Conservation (phyloP, 2,888 invertebrate genomes). For the Philereme vetulata region DNA sequence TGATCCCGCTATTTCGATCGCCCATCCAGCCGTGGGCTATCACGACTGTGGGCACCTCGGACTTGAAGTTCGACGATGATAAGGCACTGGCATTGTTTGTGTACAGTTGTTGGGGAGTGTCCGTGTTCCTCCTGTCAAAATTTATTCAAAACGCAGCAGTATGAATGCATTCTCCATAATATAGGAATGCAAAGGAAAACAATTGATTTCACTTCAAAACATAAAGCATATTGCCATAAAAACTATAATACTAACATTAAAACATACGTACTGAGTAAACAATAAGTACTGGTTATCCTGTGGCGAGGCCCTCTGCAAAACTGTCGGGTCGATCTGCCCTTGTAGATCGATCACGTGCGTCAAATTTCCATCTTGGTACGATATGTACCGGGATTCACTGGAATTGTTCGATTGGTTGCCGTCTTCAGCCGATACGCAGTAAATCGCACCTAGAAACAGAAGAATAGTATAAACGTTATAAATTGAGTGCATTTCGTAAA, state of each 20-base stretch:
- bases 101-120: slow-evolving; percentile 12
- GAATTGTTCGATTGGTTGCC: neutral
- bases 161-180: too few species aligned
- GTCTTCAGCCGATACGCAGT: slow-evolving; percentile 2
- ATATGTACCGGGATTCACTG: slow-evolving; percentile 14
- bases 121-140: slow-evolving; percentile 17
- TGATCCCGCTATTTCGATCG: slow-evolving; percentile 7
- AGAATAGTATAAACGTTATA: too few species aligned
- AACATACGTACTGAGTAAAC: slow-evolving; percentile 23
- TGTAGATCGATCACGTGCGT: slow-evolving; percentile 24
- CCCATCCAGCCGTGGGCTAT: slow-evolving; percentile 31
- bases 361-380: slow-evolving; percentile 20
- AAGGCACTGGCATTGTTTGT: slow-evolving; percentile 17
- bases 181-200: too few species aligned
- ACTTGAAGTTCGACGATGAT: slow-evolving; percentile 23
- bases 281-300: slow-evolving; percentile 21
- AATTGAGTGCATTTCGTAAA: too few species aligned
- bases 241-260: neutral
- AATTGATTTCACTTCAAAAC: too few species aligned
- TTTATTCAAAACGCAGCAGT: too few species aligned
- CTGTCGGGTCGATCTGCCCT: slow-evolving; percentile 5
- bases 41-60: slow-evolving; percentile 15
- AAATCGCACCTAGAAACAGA: slow-evolving; percentile 13
- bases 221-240: too few species aligned
- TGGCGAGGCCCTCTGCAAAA: slow-evolving; percentile 9